phyloP scores from a whole-genome alignment of 2,113 vertebrate species.

The Pollachius pollachius region DNA sequence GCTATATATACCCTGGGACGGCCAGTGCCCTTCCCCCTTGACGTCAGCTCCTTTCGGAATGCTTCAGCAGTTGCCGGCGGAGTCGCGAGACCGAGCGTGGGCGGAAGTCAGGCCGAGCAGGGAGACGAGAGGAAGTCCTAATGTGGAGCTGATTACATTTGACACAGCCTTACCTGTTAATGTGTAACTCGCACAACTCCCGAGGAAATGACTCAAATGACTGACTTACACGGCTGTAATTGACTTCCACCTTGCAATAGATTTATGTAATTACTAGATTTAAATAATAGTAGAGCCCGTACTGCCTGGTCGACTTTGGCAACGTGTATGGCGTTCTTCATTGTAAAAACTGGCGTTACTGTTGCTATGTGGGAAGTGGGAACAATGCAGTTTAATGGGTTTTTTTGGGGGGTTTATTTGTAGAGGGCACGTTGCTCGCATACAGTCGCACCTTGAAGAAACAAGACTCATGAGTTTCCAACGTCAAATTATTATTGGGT shows the following conservation, averaged over 20 bases:
- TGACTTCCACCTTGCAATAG: not conserved
- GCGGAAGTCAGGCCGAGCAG: conserved; percentile 44
- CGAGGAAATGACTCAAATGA: not conserved
- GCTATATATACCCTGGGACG: conserved; percentile 38
- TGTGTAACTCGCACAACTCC: not conserved
- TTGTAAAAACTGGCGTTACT: no score
- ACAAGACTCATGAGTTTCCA: no score
- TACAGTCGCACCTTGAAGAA: no score
- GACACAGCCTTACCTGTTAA: no score
- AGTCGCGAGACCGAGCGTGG: conserved; percentile 59
- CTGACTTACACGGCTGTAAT: not conserved
- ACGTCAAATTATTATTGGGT: no score
- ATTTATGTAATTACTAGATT: not conserved
- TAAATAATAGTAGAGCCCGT: no score
- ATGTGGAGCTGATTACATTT: conserved; percentile 39
- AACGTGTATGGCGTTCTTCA: no score
- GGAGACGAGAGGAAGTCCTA: conserved; percentile 48
- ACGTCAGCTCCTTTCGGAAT: conserved; percentile 43
- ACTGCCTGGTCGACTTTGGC: no score
- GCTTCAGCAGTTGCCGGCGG: conserved; percentile 61
- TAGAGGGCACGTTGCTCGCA: no score
- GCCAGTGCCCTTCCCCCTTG: conserved; percentile 59
- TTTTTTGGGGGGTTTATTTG: no score
- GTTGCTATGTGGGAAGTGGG: no score
- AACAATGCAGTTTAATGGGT: no score